A percentile compares a stretch with the other conserved stretches of the same genome.
Conservation (phyloP, 2,888 invertebrate species). For the Drosophila acutilabella region DNA sequence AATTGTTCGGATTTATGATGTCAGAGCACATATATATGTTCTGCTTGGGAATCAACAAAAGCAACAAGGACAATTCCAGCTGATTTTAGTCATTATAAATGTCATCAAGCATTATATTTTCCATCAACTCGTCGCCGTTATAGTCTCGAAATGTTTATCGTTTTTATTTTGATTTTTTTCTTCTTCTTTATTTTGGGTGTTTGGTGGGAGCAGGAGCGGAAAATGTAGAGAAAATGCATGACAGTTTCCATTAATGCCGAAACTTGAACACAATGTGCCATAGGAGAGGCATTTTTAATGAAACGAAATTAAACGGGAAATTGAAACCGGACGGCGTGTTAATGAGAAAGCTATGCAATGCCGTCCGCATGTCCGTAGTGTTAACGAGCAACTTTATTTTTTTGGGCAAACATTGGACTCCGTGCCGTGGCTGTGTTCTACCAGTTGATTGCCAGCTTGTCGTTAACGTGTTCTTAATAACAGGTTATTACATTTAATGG, state of each 20-base stretch:
- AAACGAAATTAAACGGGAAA: conserved; percentile 73
- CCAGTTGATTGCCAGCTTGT: conserved; percentile 47
- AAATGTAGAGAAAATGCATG: conserved; percentile 30
- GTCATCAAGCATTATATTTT: conserved; percentile 74
- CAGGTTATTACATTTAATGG: conserved; percentile 55
- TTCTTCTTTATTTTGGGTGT: too few species aligned
- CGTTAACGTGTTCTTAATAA: conserved; percentile 48
- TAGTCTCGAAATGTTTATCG: conserved; percentile 63
- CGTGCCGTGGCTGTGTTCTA: background rate
- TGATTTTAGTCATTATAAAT: conserved; percentile 75
- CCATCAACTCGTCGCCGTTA: conserved; percentile 67
- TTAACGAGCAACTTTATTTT: conserved; percentile 60
- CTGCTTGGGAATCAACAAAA: conserved; percentile 2
- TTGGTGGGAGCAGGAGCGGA: background rate
- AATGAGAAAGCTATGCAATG: conserved; percentile 71
- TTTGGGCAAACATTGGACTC: conserved; percentile 20
- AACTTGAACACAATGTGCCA: conserved; percentile 48
- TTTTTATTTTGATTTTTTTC: conserved; percentile 38
- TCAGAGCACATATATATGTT: conserved; percentile 34
- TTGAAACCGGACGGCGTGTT: conserved; percentile 78
- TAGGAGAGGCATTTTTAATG: conserved; percentile 64
- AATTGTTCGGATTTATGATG: conserved; percentile 56
- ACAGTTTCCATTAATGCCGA: conserved; percentile 54
- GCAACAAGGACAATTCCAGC: conserved; percentile 34
- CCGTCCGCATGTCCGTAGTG: conserved; percentile 9